A percentile compares a stretch with the other conserved stretches of the same genome.
Evolutionary conservation across 2,888 invertebrate species (phyloP).

Genomic region (Linnaemya vulpina): DNA sequence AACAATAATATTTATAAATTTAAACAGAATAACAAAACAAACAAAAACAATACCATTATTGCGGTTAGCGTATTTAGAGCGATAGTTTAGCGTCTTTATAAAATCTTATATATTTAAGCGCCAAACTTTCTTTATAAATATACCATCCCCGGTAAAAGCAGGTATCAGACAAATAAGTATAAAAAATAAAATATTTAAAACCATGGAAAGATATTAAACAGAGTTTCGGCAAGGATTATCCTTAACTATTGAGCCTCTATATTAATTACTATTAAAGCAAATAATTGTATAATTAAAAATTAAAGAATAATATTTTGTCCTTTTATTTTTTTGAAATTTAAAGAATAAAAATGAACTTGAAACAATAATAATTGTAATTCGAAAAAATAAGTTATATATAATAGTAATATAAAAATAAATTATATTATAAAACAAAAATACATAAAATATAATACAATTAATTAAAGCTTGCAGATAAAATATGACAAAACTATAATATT

Average conservation of each 20-base stretch:
- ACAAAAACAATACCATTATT: slow-evolving; percentile 21
- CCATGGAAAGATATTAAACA: slow-evolving; percentile 68
- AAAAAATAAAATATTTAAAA: slow-evolving; percentile 49
- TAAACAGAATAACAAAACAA: slow-evolving; percentile 68
- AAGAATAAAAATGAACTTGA: slow-evolving; percentile 66
- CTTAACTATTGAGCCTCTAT: slow-evolving; percentile 68
- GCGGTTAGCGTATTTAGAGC: neutral
- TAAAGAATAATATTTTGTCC: slow-evolving; percentile 50
- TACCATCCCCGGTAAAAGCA: neutral
- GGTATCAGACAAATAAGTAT: neutral
- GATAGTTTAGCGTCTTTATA: neutral
- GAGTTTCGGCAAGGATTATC: slow-evolving; percentile 71
- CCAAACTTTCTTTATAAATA: neutral
- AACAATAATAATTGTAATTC: slow-evolving; percentile 72
- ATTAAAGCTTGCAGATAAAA: slow-evolving; percentile 27
- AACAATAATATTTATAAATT: slow-evolving; percentile 73
- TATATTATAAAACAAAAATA: slow-evolving; percentile 57
- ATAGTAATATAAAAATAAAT: slow-evolving; percentile 64
- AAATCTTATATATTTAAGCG: neutral
- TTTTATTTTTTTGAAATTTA: slow-evolving; percentile 65
- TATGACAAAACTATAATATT: neutral
- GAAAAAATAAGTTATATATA: slow-evolving; percentile 64
- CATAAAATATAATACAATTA: slow-evolving; percentile 36
- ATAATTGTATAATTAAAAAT: slow-evolving; percentile 52
- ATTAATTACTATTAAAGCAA: slow-evolving; percentile 62